Base-by-base conservation (phyloP, 2,888 invertebrate species). In the Psylliodes chrysocephalus region DNA sequence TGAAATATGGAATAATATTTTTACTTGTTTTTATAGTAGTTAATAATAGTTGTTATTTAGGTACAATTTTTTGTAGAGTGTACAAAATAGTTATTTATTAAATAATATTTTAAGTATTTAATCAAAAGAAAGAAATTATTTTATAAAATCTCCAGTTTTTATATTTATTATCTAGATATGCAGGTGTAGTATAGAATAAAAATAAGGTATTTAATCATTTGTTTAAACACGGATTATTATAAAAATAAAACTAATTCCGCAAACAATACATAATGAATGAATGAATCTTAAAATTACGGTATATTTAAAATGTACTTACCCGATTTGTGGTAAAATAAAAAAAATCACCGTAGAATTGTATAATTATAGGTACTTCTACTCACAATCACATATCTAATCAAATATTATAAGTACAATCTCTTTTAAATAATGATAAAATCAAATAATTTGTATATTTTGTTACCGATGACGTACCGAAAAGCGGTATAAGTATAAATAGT, bases 311-410 rank as follows among this genome's bases (percentile, higher is more conserved):
- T 30, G 4, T 8, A 38, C 38, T 38, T 38, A 38, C 38, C 38
- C 14, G 2, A 14, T 38, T 30, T 38, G 12, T 8, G 3, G 7
- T 3, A 38, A 38, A 14, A 14, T 38, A 38, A 33, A 33, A 33
- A 33, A 2, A 33, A 6, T 33, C 7, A 12, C 12, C 38, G 1
- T 14, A 7, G 7, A 38, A 15, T 38, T 38, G 1, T 5, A 38
- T 38, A 38, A 38, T 8, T 8, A 38, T 8, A 38, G 2, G n/a
- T 12, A 28, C 19, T 5, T 1, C n/a, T 10, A 57, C 14, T 15
- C 40, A 40, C 53, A 57, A 53, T 61, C 65, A 65, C 65, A 65
- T 64, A 64, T n/a, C n/a, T n/a, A n/a, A 64, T 61, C 65, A 56
- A 38, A 12, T 30, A 25, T 33, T 2, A 38, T 14, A 2, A 4